Base-by-base conservation (phyloP, 1,140 invertebrate genomes). In the Orchesella cincta region DNA sequence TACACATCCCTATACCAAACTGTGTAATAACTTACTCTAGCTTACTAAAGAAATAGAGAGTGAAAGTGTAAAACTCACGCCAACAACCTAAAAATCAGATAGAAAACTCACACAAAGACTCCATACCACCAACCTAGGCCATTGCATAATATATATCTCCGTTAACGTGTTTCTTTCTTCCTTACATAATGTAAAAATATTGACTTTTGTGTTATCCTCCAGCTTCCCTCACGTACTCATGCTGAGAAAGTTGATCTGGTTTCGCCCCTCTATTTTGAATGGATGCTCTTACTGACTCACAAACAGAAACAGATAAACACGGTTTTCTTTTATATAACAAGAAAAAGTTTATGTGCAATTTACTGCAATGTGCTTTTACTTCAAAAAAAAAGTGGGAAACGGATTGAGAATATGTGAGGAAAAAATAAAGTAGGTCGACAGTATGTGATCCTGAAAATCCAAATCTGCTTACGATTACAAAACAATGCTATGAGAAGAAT, bases 141-240 rank as follows among this genome's bases (percentile, higher is more conserved):
- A 46, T 20, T 46, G 39, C 39, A 46, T 46, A 57, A 57, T 18
- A 18, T 5, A 14, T n/a, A 26, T 57, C 23, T 3, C 12, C 52
- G 8, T 57, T 12, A 57, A 57, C 23, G 23, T 57, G 23, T 57
- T 57, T n/a, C 52, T 5, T 57, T 57, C 23, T n/a, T 57, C 23
- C 14, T 8, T 26, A 57, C 52, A 57, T 57, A 57, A 57, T 57
- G 52, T 23, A 26, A 57, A 26, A 57, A 57, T 57, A 57, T 57
- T 57, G 52, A 57, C 52, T 57, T 57, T 57, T 57, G 52, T 57
- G 52, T 57, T 57, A 14, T 57, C 52, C 52, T 57, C 12, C 23
- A 14, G 52, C 23, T 57, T 57, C 23, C 52, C 52, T 57, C 52
- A 57, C 52, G 52, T 57, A n/a, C 23, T 14, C 52, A 57, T 57